Conservation (phyloP, 2,888 invertebrate genomes). For the Spilosoma lubricipeda region DNA sequence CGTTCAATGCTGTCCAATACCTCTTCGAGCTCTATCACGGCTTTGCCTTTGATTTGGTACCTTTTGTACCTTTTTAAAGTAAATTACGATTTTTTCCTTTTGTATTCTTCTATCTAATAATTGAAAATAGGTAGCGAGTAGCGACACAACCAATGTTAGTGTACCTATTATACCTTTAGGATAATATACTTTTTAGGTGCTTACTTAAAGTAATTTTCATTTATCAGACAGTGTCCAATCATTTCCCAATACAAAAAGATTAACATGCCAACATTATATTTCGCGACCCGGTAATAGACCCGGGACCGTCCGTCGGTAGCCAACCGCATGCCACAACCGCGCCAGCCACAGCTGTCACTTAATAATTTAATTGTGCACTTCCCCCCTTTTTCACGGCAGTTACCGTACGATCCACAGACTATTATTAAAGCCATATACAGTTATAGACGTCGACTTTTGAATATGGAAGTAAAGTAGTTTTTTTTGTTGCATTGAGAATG, state of each 20-base stretch:
- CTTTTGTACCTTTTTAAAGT: too few relatives aligned
- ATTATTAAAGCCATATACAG: constrained; percentile 30
- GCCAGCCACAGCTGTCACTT: constrained; percentile 69
- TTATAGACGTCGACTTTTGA: constrained; percentile 20
- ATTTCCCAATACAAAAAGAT: not conserved
- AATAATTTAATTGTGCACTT: constrained; percentile 79
- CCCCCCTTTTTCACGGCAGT: constrained; percentile 66
- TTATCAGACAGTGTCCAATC: not conserved
- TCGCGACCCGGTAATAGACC: constrained; percentile 46
- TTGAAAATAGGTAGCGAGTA: not conserved
- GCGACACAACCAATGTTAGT: too few relatives aligned
- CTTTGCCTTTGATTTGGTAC: too few relatives aligned
- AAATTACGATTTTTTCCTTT: not conserved
- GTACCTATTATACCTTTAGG: too few relatives aligned
- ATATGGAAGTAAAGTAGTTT: constrained; percentile 22
- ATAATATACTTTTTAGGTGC: too few relatives aligned
- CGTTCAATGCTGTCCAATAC: too few relatives aligned
- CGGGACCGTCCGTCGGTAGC: constrained; percentile 19
- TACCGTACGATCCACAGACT: constrained; percentile 23
- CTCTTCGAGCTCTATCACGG: too few relatives aligned
- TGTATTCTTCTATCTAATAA: not conserved
- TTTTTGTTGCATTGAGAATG: not conserved
- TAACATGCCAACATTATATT: not conserved
- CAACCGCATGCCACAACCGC: constrained; percentile 47
- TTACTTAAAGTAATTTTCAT: too few relatives aligned